These are phyloP conservation scores for Halcyon badia DNA, from an alignment of 2,797 vertebrate species.

Conservation along the genomic window DNA sequence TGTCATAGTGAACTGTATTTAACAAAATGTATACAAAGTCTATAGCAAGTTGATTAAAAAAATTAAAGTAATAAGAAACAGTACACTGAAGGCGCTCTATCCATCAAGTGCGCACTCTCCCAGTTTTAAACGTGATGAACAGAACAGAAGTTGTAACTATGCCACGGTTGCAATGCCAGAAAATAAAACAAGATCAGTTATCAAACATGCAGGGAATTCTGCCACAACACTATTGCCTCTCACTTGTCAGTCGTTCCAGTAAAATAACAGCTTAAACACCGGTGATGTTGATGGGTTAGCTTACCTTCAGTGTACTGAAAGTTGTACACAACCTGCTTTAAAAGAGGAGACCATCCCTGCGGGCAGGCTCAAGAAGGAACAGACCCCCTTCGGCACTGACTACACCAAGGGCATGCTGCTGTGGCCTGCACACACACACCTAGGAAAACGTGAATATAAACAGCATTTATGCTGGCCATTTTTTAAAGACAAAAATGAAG, in stretches of 20 bases:
- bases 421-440: conserved; percentile 91
- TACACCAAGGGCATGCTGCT: conserved; percentile 91
- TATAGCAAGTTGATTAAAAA: conserved; percentile 84
- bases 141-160: conserved; percentile 82
- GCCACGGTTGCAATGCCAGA: conserved; percentile 81
- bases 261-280: conserved; percentile 85
- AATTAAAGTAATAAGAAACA: conserved; percentile 85
- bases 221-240: conserved; percentile 82
- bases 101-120: conserved; percentile 83
- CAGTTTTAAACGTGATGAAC: conserved; percentile 79
- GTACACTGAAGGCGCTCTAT: conserved; percentile 92
- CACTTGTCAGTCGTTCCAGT: conserved; percentile 81
- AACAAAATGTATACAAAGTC: conserved; percentile 86
- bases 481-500: conserved; percentile 86
- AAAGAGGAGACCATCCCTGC: conserved; percentile 92
- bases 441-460: conserved; percentile 94
- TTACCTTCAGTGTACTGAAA: conserved; percentile 96
- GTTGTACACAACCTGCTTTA: conserved; percentile 94
- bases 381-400: conserved; percentile 91
- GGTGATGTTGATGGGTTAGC: conserved; percentile 89
- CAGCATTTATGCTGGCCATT: conserved; percentile 93
- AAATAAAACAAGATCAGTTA: conserved; percentile 82
- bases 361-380: conserved; percentile 91
- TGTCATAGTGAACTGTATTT: conserved; percentile 82
- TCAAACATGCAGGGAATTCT: conserved; percentile 87